phyloP scores from a whole-genome alignment of 2,113 vertebrate species.

The Oreochromis spilurus region DNA sequence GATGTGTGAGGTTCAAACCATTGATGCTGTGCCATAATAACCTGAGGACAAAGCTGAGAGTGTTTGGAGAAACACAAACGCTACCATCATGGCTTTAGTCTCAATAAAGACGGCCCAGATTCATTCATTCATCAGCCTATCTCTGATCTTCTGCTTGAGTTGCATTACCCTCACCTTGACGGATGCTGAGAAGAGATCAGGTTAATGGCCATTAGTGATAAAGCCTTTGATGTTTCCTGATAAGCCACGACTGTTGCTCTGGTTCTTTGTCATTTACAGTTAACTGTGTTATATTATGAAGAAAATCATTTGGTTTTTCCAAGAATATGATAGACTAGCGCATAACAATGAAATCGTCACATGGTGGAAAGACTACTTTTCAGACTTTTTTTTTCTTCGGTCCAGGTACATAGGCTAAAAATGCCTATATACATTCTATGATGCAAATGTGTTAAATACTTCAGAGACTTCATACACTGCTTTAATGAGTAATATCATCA shows the following conservation, averaged over 20 bases:
- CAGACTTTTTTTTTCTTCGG: rapidly evolving
- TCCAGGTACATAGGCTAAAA: neutral
- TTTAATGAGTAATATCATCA: neutral
- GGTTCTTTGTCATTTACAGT: neutral
- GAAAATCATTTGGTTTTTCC: neutral
- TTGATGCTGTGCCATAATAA: slow-evolving; percentile 60
- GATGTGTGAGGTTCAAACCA: slow-evolving; percentile 43
- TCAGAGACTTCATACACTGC: neutral
- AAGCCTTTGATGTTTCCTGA: slow-evolving; percentile 25
- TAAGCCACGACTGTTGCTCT: neutral
- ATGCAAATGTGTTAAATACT: neutral
- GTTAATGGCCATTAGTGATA: slow-evolving; percentile 62
- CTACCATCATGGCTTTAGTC: slow-evolving; percentile 68
- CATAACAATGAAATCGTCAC: neutral
- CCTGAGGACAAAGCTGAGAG: slow-evolving; percentile 37
- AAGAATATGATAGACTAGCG: neutral
- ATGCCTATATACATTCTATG: rapidly evolving
- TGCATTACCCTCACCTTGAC: slow-evolving; percentile 43
- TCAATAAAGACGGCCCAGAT: slow-evolving; percentile 40
- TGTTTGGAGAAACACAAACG: slow-evolving; percentile 57
- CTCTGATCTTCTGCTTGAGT: slow-evolving; percentile 60
- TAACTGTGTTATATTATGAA: neutral
- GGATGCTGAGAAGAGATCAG: slow-evolving; percentile 45
- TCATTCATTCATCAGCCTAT: slow-evolving; percentile 41
- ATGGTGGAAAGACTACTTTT: neutral